phyloP scores from a whole-genome alignment of 53 echinoderm and acorn worm genomes.

The Actinopyga echinites region DNA sequence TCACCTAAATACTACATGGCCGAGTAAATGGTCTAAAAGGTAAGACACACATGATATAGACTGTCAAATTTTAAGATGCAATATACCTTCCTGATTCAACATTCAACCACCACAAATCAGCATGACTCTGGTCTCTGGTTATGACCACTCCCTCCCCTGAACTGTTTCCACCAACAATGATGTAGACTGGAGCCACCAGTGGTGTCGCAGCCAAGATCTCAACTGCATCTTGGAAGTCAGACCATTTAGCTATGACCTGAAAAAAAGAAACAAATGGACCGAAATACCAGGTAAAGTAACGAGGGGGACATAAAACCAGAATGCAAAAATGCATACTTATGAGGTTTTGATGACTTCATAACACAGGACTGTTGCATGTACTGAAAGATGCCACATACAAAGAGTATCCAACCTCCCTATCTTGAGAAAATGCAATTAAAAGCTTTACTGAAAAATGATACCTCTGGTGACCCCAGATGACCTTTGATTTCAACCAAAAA shows the following conservation, averaged over 20 bases:
- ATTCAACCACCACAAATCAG: conserved; percentile 77
- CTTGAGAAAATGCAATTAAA: too few species aligned
- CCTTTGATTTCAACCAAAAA: too few species aligned
- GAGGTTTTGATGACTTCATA: too few species aligned
- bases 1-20: not conserved
- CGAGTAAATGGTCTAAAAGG: conserved; percentile 4
- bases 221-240: conserved; percentile 41
- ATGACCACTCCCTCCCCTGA: conserved; percentile 86
- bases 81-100: conserved; percentile 48
- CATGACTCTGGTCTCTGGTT: conserved; percentile 63
- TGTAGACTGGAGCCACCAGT: conserved; percentile 75
- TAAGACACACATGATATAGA: not conserved
- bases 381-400: too few species aligned
- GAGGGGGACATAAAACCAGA: too few species aligned
- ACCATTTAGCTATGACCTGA: not conserved
- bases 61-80: not conserved
- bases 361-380: too few species aligned
- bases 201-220: not conserved
- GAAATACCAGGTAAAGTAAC: too few species aligned
- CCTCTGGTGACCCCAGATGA: too few species aligned
- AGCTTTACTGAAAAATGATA: too few species aligned
- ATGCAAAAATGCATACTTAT: too few species aligned
- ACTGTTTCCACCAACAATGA: conserved; percentile 72
- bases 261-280: not conserved
- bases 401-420: too few species aligned